Base-by-base conservation (phyloP, 2,888 invertebrate genomes). In the Acleris cristana region DNA sequence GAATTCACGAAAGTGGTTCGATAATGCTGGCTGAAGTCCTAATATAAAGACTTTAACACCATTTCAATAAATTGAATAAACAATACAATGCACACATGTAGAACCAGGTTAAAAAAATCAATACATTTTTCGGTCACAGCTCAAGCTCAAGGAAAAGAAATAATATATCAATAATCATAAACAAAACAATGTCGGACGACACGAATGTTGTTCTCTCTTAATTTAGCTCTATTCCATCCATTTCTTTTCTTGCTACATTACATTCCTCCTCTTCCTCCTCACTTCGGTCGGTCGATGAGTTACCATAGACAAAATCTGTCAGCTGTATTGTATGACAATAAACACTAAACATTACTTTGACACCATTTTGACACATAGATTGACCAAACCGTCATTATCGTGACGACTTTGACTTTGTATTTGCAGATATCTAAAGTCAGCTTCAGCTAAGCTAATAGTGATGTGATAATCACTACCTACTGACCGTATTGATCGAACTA, bases 131-230 rank as follows among this genome's bases (percentile, higher is more conserved):
- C 18, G n/a, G 45, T 14, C 45, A n/a, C 8, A 8, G 3, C 10
- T 12, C 10, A 14, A 18, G 48, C 18, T 18, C 8, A 48, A 45
- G 2, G 7, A 30, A 44, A 30, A 19, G n/a, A 26, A 61, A 16
- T 45, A 61, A 16, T 45, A 45, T 57, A 57, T 52, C 56, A 30
- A 52, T 14, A 34, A 52, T 62, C 56, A 60, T 61, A 66, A 62
- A 48, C 55, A 66, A 66, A 62, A 66, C 66, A 66, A 66, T 53
- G 61, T 61, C 51, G 45, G 61, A 45, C 60, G 59, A 53, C 7
- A 23, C 21, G 48, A 49, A 40, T 40, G 48, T 63, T 63, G 56
- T 53, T 61, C 44, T 34, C 55, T 14, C 21, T 51, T 54, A 18
- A 16, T 48, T 18, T 48, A 48, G n/a, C 48, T 48, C 18, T 48